Evolutionary conservation across 2,888 invertebrate species (phyloP), one percentile per base, ranked within the genome.

Genomic region (Koerneria pararmatus): DNA sequence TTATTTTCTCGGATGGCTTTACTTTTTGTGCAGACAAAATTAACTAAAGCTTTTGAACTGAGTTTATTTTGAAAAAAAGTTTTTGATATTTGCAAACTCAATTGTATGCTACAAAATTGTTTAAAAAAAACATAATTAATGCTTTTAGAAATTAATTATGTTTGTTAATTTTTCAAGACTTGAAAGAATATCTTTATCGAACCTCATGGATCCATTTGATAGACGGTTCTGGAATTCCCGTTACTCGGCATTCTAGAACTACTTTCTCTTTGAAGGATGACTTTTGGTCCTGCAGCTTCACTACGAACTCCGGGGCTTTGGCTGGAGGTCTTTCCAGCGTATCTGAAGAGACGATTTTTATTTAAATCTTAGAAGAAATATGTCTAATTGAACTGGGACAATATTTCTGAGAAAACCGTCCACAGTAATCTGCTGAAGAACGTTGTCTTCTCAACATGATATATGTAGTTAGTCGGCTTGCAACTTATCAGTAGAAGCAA

Each of bases 141-240:
- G 5, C 27, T 29, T 6, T 22, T 31, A 31, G 31, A 29, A 56
- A 24, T 31, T 29, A 56, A 6, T 22, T 22, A 24, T 6, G 27
- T 22, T 11, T n/a, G 1, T 1, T 19, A 41, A 41, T 15, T 1
- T 22, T 29, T 4, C n/a, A n/a, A n/a, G n/a, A n/a, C n/a, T n/a
- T n/a, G n/a, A n/a, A n/a, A n/a, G n/a, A n/a, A n/a, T n/a, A n/a
- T n/a, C 92, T 84, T 64, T 89, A 88, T 1, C 91, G 91, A 32
- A 62, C 62, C 83, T 93, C 91, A 83, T 92, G 92, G 84, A 87
- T 90, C 91, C 90, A 80, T 41, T 68, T 70, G 64, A 78, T 70
- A 27, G 65, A 71, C 29, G 82, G 82, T 51, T 67, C 68, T 4
- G 82, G 82, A 49, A 71, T 71, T 51, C 80, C 82, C 22, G 61